phyloP scores from a whole-genome alignment of 2,113 vertebrate genomes.

The Thamnaconus septentrionalis region DNA sequence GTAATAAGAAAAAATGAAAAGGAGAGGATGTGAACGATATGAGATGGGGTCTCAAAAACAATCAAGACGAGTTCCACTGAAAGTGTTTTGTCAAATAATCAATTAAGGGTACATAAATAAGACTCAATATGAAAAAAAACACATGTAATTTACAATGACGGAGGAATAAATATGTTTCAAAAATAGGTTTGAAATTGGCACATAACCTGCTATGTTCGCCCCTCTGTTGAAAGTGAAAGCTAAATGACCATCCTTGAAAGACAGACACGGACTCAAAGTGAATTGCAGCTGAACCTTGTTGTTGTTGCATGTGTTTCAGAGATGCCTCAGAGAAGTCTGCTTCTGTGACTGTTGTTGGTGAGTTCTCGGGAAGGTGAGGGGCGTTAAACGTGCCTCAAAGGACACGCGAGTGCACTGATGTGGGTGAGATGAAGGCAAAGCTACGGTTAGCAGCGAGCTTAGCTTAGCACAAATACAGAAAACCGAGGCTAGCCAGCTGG shows the following conservation, averaged over 20 bases:
- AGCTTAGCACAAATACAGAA: background rate
- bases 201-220: conserved; percentile 59
- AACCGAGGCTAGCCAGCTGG: background rate
- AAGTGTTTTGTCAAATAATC: conserved; percentile 48
- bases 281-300: conserved; percentile 20
- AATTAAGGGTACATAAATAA: conserved; percentile 61
- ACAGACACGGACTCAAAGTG: conserved; percentile 30
- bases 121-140: conserved; percentile 54
- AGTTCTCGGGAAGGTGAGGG: no score
- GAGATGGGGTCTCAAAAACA: conserved; percentile 46
- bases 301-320: conserved; percentile 21
- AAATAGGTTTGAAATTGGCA: conserved; percentile 78
- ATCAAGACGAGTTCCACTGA: conserved; percentile 28
- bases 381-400: background rate
- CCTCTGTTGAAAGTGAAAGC: conserved; percentile 3
- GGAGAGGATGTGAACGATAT: conserved; percentile 33
- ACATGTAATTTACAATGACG: conserved; percentile 65
- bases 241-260: conserved; percentile 46
- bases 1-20: conserved; percentile 54
- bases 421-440: background rate
- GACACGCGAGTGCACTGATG: no score
- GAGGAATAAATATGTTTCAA: conserved; percentile 72
- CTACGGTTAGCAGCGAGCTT: background rate
- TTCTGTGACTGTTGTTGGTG: background rate
- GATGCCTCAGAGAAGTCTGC: background rate